These are phyloP conservation scores for Sebastes miniatus DNA, from an alignment of 2,797 vertebrate species.

Conservation along the genomic window DNA sequence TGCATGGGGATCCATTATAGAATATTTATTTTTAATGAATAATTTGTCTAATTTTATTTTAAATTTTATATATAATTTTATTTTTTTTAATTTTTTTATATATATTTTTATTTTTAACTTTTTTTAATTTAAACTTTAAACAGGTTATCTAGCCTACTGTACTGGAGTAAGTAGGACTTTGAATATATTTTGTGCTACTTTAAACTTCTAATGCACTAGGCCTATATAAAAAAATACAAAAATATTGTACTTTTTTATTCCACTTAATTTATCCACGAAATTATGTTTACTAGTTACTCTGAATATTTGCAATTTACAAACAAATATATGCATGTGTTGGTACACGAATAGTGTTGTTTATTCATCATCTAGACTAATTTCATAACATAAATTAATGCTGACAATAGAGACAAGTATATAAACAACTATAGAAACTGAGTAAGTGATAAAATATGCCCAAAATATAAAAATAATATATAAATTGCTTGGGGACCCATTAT, in stretches of 20 bases:
- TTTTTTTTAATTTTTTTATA: no score
- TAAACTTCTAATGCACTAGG: background rate
- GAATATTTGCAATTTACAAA: no score
- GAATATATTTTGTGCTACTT: background rate
- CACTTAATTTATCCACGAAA: background rate
- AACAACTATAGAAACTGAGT: background rate
- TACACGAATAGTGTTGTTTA: background rate
- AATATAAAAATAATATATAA: background rate
- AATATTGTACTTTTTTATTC: background rate
- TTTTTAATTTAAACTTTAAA: no score
- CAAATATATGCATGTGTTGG: no score
- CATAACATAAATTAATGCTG: background rate
- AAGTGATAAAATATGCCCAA: background rate
- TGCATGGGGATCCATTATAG: no score
- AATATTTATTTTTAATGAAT: no score
- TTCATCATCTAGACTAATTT: background rate
- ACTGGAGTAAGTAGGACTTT: background rate
- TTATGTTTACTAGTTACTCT: no score
- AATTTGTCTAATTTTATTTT: no score
- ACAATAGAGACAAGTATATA: no score
- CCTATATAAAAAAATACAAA: background rate
- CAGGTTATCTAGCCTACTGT: background rate
- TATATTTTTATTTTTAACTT: no score
- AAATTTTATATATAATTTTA: no score
- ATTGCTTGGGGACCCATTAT: no score